These are phyloP conservation scores for Drosophila nigricruria DNA, from an alignment of 2,888 invertebrate species.

Conservation along the genomic window DNA sequence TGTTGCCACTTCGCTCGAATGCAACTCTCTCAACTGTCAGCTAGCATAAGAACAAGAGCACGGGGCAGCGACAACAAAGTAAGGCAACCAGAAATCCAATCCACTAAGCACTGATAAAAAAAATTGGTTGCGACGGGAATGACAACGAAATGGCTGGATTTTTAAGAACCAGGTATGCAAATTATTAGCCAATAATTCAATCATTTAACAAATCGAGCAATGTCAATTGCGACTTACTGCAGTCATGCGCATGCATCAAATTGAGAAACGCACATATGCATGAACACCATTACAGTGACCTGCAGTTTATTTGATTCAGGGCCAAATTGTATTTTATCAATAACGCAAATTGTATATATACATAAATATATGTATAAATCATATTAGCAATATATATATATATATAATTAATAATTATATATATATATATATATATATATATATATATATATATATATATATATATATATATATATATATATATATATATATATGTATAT, in stretches of 20 bases:
- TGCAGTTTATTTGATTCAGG: conserved; percentile 28
- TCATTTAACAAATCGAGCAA: background rate
- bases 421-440: background rate
- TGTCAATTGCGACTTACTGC: conserved; percentile 20
- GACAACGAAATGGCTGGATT: conserved; percentile 75
- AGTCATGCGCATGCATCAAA: conserved; percentile 24
- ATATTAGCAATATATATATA: background rate
- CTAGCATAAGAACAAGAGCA: conserved; percentile 49
- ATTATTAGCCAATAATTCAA: background rate
- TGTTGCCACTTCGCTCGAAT: conserved; percentile 40
- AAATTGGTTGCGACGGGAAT: conserved; percentile 18
- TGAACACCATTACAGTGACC: conserved; percentile 44
- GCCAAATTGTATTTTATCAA: conserved; percentile 11
- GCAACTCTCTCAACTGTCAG: conserved; percentile 45
- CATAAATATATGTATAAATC: background rate
- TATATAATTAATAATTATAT: background rate
- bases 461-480: background rate
- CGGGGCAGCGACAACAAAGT: conserved; percentile 45
- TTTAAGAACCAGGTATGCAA: conserved; percentile 76
- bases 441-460: background rate
- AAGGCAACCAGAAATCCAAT: conserved; percentile 18
- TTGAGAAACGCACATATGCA: conserved; percentile 24
- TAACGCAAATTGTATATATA: background rate
- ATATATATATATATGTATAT: background rate
- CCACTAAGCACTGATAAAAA: conserved; percentile 2